Conservation (phyloP, 1,140 invertebrate genomes). For the Grapholita molesta region DNA sequence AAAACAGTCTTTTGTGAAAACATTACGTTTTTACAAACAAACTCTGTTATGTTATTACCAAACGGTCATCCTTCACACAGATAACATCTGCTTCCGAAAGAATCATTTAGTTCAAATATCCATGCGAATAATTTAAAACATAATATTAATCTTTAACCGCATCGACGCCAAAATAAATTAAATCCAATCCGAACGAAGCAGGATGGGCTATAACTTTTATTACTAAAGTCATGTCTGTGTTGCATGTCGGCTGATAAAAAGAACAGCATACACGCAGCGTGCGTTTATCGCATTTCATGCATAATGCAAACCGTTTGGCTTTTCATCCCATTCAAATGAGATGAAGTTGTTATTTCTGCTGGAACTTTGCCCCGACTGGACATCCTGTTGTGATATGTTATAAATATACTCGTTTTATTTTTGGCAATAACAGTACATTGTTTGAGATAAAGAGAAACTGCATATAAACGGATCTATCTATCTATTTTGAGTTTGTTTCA, state of each 20-base stretch:
- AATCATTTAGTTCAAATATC: too few relatives aligned
- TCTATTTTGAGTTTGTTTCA: too few relatives aligned
- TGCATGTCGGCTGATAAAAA: constrained; percentile 17
- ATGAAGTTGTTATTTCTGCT: constrained; percentile 57
- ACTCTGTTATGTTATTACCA: too few relatives aligned
- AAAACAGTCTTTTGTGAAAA: too few relatives aligned
- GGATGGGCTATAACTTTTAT: constrained; percentile 4
- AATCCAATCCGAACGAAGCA: background rate
- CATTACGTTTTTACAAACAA: too few relatives aligned
- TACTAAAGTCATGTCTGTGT: background rate
- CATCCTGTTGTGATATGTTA: constrained; percentile 31
- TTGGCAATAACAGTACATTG: background rate
- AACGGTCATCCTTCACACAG: too few relatives aligned
- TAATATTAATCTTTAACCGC: background rate
- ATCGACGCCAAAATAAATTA: background rate
- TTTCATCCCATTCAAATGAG: constrained; percentile 57
- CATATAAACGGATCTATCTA: background rate
- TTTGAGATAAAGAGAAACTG: background rate
- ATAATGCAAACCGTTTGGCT: constrained; percentile 56
- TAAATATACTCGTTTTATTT: constrained; percentile 18
- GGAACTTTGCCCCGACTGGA: constrained; percentile 54
- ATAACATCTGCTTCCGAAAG: too few relatives aligned
- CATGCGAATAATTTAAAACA: too few relatives aligned
- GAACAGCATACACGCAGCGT: constrained; percentile 22
- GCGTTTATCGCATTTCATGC: constrained; percentile 33